phyloP scores from a whole-genome alignment of 23 tunicate species.

The Ascidia mentula region DNA sequence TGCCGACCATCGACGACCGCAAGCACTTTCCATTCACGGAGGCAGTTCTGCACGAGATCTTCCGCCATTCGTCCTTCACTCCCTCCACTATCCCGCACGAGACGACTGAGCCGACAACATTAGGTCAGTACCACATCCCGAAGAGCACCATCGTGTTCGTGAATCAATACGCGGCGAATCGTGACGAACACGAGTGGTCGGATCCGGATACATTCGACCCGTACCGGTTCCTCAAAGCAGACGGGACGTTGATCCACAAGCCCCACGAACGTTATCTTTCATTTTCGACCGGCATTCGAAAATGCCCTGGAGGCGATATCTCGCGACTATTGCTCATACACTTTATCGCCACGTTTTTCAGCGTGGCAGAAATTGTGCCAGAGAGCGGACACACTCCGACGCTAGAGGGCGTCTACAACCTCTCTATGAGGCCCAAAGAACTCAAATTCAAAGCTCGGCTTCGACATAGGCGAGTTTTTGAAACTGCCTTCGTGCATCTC shows the following conservation, averaged over 20 bases:
- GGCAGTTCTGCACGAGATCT: conserved; percentile 75
- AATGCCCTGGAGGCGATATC: conserved; percentile 76
- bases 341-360: conserved; percentile 36
- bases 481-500: not conserved
- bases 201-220: conserved; percentile 71
- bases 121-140: conserved; percentile 51
- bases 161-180: conserved; percentile 69
- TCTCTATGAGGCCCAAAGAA: conserved; percentile 55
- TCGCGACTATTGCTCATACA: conserved; percentile 37
- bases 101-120: conserved; percentile 30
- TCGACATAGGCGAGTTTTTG: conserved; percentile 18
- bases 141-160: conserved; percentile 45
- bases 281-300: conserved; percentile 67
- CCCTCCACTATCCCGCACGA: conserved; percentile 76
- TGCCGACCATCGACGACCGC: conserved; percentile 39
- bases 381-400: conserved; percentile 47
- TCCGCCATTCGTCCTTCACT: conserved; percentile 73
- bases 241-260: conserved; percentile 36
- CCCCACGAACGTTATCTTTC: conserved; percentile 41
- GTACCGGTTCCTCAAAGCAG: conserved; percentile 46
- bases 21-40: conserved; percentile 25
- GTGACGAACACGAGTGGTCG: conserved; percentile 57
- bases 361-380: conserved; percentile 36
- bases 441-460: conserved; percentile 14
- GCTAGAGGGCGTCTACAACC: conserved; percentile 45